Conservation (phyloP, 2,888 invertebrate species). For the Unio pictorum region DNA sequence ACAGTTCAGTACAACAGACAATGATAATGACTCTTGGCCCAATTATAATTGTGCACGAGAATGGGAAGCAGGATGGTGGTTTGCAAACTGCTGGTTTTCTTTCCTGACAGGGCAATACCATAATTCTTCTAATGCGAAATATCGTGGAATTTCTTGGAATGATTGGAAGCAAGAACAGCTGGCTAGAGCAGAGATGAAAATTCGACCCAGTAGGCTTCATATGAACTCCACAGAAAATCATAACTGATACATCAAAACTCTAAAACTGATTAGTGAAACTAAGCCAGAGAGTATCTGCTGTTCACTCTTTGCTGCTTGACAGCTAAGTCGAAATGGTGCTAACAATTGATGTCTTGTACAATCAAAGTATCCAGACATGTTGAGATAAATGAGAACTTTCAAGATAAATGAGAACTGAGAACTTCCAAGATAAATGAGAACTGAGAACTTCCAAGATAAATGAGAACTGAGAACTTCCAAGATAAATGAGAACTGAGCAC, state of each 20-base stretch:
- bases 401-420: too few relatives aligned
- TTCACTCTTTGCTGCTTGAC: too few relatives aligned
- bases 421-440: too few relatives aligned
- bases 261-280: background rate
- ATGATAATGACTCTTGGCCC: conserved; percentile 87
- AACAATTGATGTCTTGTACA: too few relatives aligned
- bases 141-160: conserved; percentile 68
- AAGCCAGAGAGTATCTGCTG: background rate
- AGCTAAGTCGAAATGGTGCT: too few relatives aligned
- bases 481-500: too few relatives aligned
- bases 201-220: conserved; percentile 56
- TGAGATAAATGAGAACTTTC: too few relatives aligned
- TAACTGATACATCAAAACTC: background rate
- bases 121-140: conserved; percentile 65
- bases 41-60: conserved; percentile 90
- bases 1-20: conserved; percentile 91
- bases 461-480: too few relatives aligned
- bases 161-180: conserved; percentile 70
- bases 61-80: conserved; percentile 98
- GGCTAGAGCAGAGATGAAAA: conserved; percentile 68
- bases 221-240: background rate
- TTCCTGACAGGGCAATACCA: conserved; percentile 93
- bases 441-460: too few relatives aligned
- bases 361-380: too few relatives aligned
- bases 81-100: conserved; percentile 94